Conservation (phyloP, 2,888 invertebrate genomes). For the Temnothorax rugatulus region DNA sequence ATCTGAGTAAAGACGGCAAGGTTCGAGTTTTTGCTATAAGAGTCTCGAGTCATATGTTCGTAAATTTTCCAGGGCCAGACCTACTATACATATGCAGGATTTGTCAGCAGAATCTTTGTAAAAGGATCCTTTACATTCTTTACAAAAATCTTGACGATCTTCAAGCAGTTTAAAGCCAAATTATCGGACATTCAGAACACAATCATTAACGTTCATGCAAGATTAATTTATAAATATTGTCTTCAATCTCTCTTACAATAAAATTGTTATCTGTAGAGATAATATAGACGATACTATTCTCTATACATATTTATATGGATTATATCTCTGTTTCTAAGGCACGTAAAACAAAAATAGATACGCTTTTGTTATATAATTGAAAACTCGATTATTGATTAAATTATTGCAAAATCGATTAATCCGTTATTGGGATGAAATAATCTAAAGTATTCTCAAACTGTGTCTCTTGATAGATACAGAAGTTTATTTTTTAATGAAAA, state of each 20-base stretch:
- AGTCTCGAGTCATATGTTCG: too few species aligned
- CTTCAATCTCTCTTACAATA: neutral
- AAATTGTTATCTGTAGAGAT: constrained; percentile 2
- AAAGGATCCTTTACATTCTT: too few species aligned
- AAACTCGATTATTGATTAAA: neutral
- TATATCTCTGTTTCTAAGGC: too few species aligned
- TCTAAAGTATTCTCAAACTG: neutral
- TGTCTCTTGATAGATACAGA: neutral
- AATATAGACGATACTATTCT: too few species aligned
- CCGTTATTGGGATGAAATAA: neutral
- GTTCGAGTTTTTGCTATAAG: too few species aligned
- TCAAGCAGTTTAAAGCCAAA: neutral
- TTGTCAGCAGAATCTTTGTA: neutral
- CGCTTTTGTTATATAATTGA: neutral
- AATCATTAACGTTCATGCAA: neutral
- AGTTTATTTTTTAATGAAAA: neutral
- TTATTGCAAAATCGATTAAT: neutral
- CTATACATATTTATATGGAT: too few species aligned
- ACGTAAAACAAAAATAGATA: neutral
- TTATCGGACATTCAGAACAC: neutral
- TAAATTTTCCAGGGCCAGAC: neutral
- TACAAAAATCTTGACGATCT: neutral
- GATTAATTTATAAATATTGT: neutral
- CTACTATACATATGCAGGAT: neutral
- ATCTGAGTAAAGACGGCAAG: too few species aligned